Base-by-base conservation (phyloP, 2,797 vertebrate genomes). In the Moxostoma hubbsi region DNA sequence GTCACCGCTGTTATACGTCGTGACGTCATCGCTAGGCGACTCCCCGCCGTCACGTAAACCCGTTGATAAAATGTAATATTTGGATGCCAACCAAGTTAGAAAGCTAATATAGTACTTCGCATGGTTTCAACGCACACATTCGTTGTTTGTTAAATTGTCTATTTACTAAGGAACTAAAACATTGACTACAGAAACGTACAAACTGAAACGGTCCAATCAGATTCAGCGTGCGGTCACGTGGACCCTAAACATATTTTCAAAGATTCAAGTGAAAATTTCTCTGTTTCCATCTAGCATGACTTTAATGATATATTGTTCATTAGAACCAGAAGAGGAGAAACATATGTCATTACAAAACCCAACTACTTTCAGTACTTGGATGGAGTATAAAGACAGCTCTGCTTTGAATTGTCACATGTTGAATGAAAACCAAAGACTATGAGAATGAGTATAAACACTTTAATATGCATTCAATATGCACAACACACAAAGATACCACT, bases 1-100 rank as follows among this genome's bases (percentile, higher is more conserved):
- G 93, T 93, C 93, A 92, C 90, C 89, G 88, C 91, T 86, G 86
- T 93, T 90, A 92, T 92, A 88, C 92, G 92, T 87, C 73, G 54
- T 93, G 89, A 93, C 94, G 93, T 95, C 94, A 95, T 94, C 91
- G 90, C 82, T 72, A 86, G 81, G 93, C 93, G 93, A 95, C 93
- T 90, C 16, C 18, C 43, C 51, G 8, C 68, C 2, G 69, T 76
- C 78, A 84, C 62, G 67, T 71, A 7, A 67, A 83, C 49, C 18
- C 47, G 66, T 11, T 0, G 10, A 49, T 70, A 79, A 58, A 79
- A 55, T 12, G 9, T 24, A 2, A 2, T 11, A 12, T 55, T 55
- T 71, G 15, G 4, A 24, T 4, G 43, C 1, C 15, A 57, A 55
- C 6, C 5, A 13, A 24, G 6, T 15, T 18, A 11, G 2, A 5